Conservation (phyloP, 2,888 invertebrate genomes). For the Xanthorhoe designata region DNA sequence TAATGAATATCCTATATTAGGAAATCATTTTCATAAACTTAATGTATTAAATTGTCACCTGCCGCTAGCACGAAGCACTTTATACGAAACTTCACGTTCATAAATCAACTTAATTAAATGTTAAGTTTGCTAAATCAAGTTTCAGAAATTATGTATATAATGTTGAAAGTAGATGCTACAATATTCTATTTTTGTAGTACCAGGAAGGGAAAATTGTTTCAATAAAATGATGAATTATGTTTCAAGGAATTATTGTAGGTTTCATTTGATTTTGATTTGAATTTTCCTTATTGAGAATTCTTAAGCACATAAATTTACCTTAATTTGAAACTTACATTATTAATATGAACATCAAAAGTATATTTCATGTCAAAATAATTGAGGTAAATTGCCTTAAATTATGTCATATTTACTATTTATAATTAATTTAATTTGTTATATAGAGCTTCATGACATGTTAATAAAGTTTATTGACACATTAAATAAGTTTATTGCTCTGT, state of each 20-base stretch:
- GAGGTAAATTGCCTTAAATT: too few species aligned
- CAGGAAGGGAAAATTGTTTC: not conserved
- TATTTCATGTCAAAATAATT: too few species aligned
- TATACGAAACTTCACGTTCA: slow-evolving; percentile 36
- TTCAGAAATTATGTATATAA: slow-evolving; percentile 28
- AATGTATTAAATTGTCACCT: slow-evolving; percentile 20
- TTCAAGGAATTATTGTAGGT: not conserved
- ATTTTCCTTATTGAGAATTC: not conserved
- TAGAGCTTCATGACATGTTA: too few species aligned
- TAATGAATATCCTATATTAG: not conserved
- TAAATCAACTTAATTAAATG: slow-evolving; percentile 47
- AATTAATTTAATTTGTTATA: too few species aligned
- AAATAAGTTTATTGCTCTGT: too few species aligned
- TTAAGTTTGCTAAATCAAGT: slow-evolving; percentile 34
- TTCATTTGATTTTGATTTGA: not conserved
- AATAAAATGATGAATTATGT: not conserved
- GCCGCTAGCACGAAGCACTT: slow-evolving; percentile 28
- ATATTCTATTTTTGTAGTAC: not conserved
- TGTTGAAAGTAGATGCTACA: not conserved
- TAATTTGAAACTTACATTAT: too few species aligned
- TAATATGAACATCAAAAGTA: too few species aligned
- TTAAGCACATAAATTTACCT: too few species aligned
- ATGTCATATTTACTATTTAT: too few species aligned
- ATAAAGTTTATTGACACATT: too few species aligned
- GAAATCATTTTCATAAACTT: slow-evolving; percentile 1